phyloP scores from a whole-genome alignment of 2,113 vertebrate genomes.

The Pampusana beccarii region DNA sequence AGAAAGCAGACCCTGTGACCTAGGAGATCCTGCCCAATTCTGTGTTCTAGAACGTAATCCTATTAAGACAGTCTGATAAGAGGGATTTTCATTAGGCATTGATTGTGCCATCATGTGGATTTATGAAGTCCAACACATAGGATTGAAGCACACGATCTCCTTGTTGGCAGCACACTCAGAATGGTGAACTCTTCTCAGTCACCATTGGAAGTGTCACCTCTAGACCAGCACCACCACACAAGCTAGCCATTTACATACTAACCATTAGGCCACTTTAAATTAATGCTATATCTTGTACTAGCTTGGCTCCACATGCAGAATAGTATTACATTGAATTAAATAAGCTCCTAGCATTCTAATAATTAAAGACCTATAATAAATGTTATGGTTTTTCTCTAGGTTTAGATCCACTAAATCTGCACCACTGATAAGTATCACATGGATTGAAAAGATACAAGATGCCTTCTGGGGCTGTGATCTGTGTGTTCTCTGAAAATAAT shows the following conservation, averaged over 20 bases:
- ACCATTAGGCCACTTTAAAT: neutral
- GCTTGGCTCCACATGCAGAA: neutral
- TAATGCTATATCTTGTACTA: neutral
- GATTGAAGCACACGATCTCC: neutral
- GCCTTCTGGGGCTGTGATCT: neutral
- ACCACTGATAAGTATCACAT: neutral
- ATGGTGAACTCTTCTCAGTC: neutral
- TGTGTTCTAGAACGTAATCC: slow-evolving; percentile 21
- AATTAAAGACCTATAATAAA: neutral
- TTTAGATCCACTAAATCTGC: neutral
- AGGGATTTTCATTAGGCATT: slow-evolving; percentile 41
- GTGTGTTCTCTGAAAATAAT: neutral
- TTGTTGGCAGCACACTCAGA: neutral
- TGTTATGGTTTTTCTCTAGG: neutral
- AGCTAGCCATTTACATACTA: neutral
- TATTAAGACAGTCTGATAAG: slow-evolving; percentile 39
- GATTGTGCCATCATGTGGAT: neutral
- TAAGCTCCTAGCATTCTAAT: neutral
- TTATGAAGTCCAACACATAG: slow-evolving; percentile 18
- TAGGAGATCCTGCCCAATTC: neutral
- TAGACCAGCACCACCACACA: neutral
- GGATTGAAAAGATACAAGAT: neutral
- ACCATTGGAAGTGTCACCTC: neutral
- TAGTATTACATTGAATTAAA: neutral
- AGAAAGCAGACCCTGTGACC: neutral